phyloP scores from a whole-genome alignment of 1,140 invertebrate genomes.

The Holcopasites calliopsidis region DNA sequence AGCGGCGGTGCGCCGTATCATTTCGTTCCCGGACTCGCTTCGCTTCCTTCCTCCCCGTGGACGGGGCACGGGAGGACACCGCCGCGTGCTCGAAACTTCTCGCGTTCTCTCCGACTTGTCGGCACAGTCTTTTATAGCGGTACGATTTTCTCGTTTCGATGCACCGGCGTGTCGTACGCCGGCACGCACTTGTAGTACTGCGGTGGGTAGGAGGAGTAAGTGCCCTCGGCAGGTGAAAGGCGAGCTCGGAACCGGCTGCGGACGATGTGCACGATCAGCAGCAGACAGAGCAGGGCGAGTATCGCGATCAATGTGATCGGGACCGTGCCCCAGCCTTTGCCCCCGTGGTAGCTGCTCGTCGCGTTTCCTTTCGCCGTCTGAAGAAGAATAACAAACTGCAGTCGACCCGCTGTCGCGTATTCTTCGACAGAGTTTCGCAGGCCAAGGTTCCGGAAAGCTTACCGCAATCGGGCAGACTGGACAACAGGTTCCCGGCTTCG shows the following conservation, averaged over 20 bases:
- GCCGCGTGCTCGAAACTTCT: not conserved
- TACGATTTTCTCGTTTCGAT: constrained; percentile 72
- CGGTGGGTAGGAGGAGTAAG: constrained; percentile 70
- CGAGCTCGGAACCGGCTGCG: constrained; percentile 70
- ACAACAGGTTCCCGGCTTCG: constrained; percentile 70
- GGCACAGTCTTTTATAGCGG: constrained; percentile 65
- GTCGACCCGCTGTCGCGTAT: not conserved
- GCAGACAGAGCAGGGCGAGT: constrained; percentile 66
- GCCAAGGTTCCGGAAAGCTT: constrained; percentile 23
- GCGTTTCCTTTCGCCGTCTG: constrained; percentile 56
- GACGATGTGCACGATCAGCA: constrained; percentile 71
- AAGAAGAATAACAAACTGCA: constrained; percentile 19
- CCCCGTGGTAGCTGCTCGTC: constrained; percentile 23
- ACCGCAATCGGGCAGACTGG: constrained; percentile 73
- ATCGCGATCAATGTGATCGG: constrained; percentile 72
- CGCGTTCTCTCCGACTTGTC: constrained; percentile 1
- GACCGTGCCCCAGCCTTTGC: constrained; percentile 70
- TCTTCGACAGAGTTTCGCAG: not conserved
- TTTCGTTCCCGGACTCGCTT: not conserved
- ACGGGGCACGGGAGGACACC: not conserved
- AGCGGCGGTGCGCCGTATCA: not conserved
- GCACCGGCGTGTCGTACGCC: constrained; percentile 71
- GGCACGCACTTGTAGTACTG: constrained; percentile 78
- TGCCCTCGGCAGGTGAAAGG: constrained; percentile 64
- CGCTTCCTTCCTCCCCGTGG: not conserved